Evolutionary conservation across 2,113 vertebrate genomes (phyloP), one percentile per base, ranked within the genome.

Genomic region (Sylvicapra grimmia): DNA sequence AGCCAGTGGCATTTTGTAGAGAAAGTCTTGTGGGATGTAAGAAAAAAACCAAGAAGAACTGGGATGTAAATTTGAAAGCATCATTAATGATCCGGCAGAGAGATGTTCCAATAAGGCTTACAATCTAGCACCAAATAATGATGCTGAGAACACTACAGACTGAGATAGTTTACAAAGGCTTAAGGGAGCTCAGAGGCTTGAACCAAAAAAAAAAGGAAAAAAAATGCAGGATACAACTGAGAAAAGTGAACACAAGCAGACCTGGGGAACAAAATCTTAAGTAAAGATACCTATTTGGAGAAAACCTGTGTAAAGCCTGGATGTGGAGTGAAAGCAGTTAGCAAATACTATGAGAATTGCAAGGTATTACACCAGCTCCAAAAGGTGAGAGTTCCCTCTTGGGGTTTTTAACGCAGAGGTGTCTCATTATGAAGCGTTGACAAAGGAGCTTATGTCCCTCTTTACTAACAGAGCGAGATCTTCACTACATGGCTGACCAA

Each of bases 331-430:
- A 94, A 83, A 89, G 86, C 61, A 82, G 86, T 80, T 6, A 79
- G 91, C 77, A 77, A 89, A 89, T 54, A 63, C 90, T 58, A 14
- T 89, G 56, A 84, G 95, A 89, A 94, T 96, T 97, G 95, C 95
- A 84, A 96, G 83, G 93, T 77, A 68, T 97, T 98, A 87, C 96
- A 97, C 44, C 88, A 97, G 90, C 84, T 93, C 27, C 6, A 53
- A 75, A 63, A 83, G 51, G 72, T 12, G 80, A 87, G 83, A 95
- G 86, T 82, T 93, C 93, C 90, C 96, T 85, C 51, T 18, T 47
- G 95, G 90, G 90, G 49, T 49, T 97, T 97, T 72, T 16, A 58
- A 51, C 1, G 4, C 95, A 87, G 86, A 96, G 65, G 53, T 84
- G 61, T 47, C 97, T 97, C 97, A 61, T 97, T 96, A 97, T 47